These are phyloP conservation scores for Trogon melanurus DNA, from an alignment of 2,113 vertebrate genomes.

Conservation along the genomic window DNA sequence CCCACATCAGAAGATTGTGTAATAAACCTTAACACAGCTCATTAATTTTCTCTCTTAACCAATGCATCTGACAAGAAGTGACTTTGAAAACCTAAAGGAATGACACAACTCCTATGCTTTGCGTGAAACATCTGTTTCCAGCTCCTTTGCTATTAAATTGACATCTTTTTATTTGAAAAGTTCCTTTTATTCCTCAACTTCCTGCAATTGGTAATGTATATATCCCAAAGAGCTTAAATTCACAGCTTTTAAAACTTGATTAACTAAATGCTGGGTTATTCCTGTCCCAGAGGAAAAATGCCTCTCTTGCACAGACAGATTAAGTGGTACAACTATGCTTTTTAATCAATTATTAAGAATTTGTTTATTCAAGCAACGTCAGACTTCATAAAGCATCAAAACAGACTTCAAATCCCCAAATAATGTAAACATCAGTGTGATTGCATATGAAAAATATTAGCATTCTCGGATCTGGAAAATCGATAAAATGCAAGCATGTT, in stretches of 20 bases:
- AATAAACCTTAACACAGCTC: slow-evolving; percentile 84
- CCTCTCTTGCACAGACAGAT: background rate
- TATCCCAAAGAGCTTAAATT: slow-evolving; percentile 73
- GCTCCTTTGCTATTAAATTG: slow-evolving; percentile 80
- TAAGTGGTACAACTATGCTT: slow-evolving; percentile 48
- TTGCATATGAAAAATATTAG: slow-evolving; percentile 72
- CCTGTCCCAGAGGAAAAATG: slow-evolving; percentile 52
- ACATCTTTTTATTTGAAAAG: slow-evolving; percentile 84
- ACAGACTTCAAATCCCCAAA: slow-evolving; percentile 71
- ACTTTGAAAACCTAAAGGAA: slow-evolving; percentile 81
- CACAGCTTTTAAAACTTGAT: slow-evolving; percentile 68
- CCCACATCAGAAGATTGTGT: slow-evolving; percentile 80
- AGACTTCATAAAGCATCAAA: slow-evolving; percentile 72
- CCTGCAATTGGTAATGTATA: slow-evolving; percentile 79
- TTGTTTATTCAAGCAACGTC: slow-evolving; percentile 70
- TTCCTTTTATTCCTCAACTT: slow-evolving; percentile 82
- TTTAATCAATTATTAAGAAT: slow-evolving; percentile 77
- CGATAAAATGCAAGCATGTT: background rate
- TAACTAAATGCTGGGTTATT: slow-evolving; percentile 59
- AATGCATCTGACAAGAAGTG: slow-evolving; percentile 84
- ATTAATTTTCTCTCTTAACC: slow-evolving; percentile 85
- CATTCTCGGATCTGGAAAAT: slow-evolving; percentile 59
- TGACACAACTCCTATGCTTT: slow-evolving; percentile 70
- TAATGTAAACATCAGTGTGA: slow-evolving; percentile 50
- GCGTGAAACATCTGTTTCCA: slow-evolving; percentile 82